Conservation (phyloP, 2,113 vertebrate species). For the Poecile atricapillus region DNA sequence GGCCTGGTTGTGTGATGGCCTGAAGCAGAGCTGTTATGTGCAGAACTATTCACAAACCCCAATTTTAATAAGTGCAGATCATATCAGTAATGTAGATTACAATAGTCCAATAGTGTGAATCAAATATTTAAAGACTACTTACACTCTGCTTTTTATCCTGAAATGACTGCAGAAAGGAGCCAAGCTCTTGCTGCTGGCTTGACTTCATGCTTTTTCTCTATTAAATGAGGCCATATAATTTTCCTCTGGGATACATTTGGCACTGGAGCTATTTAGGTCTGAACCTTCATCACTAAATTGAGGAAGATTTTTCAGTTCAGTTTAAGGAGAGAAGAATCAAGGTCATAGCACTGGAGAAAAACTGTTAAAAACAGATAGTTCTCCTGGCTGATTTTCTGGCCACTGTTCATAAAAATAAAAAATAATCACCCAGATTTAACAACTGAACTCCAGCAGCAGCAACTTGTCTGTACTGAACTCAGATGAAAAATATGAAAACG, state of each 20-base stretch:
- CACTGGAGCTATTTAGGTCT: conserved; percentile 24
- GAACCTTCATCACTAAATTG: conserved; percentile 36
- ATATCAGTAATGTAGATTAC: conserved; percentile 9
- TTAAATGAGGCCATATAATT: conserved; percentile 51
- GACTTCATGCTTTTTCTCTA: conserved; percentile 28
- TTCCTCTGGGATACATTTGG: conserved; percentile 51
- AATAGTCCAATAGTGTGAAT: not conserved
- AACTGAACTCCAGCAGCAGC: conserved; percentile 12
- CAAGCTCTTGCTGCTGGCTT: conserved; percentile 10
- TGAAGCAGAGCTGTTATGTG: not conserved
- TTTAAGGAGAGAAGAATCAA: conserved; percentile 26
- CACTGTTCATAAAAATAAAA: conserved; percentile 30
- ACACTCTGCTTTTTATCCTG: conserved; percentile 1
- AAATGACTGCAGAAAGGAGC: conserved; percentile 12
- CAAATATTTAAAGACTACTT: conserved; percentile 39
- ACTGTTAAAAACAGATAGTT: not conserved
- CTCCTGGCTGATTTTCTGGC: not conserved
- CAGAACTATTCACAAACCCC: conserved; percentile 21
- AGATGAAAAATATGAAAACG: not conserved
- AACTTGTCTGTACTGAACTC: not conserved
- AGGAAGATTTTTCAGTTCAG: conserved; percentile 19
- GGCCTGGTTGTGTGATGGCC: not conserved
- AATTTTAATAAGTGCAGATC: not conserved
- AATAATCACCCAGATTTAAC: conserved; percentile 29
- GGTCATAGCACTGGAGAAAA: conserved; percentile 14